Evolutionary conservation across 2,888 invertebrate genomes (phyloP), one percentile per base, ranked within the genome.

Genomic region (Salpingus planirostris): DNA sequence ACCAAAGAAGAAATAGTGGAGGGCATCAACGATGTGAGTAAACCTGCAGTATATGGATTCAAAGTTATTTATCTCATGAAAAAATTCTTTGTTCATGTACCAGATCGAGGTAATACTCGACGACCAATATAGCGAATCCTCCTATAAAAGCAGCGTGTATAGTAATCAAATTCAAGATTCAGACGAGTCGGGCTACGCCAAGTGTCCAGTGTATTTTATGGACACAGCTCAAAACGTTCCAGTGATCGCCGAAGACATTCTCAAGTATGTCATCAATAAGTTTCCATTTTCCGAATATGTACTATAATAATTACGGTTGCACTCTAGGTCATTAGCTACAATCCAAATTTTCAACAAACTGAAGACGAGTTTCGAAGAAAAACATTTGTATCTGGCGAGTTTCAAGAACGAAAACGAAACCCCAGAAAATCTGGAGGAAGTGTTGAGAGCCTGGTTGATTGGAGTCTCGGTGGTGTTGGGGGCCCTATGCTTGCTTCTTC

Each of bases 181-280:
- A n/a, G 18, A 18, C 18, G 5, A 18, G 8, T 18, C 18, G 18
- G 5, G 8, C 18, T 18, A 8, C 8, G 18, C 5, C 18, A n/a
- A n/a, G n/a, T n/a, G 76, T 26, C 64, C 66, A 27, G 68, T 72
- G 10, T 76, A 78, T 55, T 80, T 78, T 58, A 71, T 78, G 10
- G 53, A 68, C 13, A 52, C 28, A 2, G 27, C 40, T 3, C 27
- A 68, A 40, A 56, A 71, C 45, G 52, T 64, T 44, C 74, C 77
- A 1, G 69, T 77, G 8, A 54, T 59, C 6, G 65, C 68, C 1
- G 58, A 60, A 0, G 60, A 59, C 15, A 74, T 79, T 31, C 66
- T 71, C 44, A 53, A 55, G 77, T 76, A 6, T 8, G 18, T 18
- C 5, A 6, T 18, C n/a, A n/a, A n/a, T n/a, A n/a, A n/a, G 18